These are phyloP conservation scores for Caenorhabditis inopinata DNA, from an alignment of 1,140 invertebrate genomes.

Conservation along the genomic window DNA sequence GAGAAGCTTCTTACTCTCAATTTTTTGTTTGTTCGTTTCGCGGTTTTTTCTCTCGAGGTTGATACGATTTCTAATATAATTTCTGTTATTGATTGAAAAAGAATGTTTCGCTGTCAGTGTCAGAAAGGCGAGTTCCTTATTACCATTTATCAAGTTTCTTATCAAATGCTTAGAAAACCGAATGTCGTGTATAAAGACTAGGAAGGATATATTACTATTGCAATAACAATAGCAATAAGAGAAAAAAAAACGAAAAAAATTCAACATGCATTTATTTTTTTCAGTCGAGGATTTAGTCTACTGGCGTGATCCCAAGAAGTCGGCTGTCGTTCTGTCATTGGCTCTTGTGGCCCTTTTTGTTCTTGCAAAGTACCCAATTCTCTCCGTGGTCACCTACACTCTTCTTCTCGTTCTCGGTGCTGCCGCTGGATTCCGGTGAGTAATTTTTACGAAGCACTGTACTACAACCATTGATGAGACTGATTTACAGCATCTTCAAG, in stretches of 20 bases:
- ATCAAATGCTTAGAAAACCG: not conserved
- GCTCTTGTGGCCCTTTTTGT: slow-evolving; percentile 83
- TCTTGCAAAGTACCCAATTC: slow-evolving; percentile 87
- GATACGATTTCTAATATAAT: not conserved
- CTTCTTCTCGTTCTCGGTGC: slow-evolving; percentile 79
- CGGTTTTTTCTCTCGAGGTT: not conserved
- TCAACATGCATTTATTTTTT: slow-evolving; percentile 69
- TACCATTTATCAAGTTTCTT: not conserved
- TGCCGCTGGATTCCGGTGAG: slow-evolving; percentile 79
- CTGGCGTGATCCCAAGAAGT: slow-evolving; percentile 91
- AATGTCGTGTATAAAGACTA: no score
- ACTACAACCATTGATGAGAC: slow-evolving; percentile 22
- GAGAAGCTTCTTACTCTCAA: slow-evolving; percentile 9
- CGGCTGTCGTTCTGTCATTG: slow-evolving; percentile 84
- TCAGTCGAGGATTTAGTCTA: slow-evolving; percentile 91
- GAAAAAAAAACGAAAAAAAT: no score
- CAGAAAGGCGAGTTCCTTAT: slow-evolving; percentile 25
- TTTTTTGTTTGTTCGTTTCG: slow-evolving; percentile 34
- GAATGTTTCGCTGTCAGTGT: slow-evolving; percentile 3
- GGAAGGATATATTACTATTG: no score
- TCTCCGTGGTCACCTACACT: slow-evolving; percentile 88
- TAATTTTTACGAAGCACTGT: slow-evolving; percentile 4
- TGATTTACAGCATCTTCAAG: slow-evolving; percentile 76
- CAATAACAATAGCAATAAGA: no score
- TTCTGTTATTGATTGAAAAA: not conserved